Percentiles rank a stretch among this genome's conserved stretches.
phyloP scores from a whole-genome alignment of 1,140 invertebrate genomes.

The Lucilia sericata region DNA sequence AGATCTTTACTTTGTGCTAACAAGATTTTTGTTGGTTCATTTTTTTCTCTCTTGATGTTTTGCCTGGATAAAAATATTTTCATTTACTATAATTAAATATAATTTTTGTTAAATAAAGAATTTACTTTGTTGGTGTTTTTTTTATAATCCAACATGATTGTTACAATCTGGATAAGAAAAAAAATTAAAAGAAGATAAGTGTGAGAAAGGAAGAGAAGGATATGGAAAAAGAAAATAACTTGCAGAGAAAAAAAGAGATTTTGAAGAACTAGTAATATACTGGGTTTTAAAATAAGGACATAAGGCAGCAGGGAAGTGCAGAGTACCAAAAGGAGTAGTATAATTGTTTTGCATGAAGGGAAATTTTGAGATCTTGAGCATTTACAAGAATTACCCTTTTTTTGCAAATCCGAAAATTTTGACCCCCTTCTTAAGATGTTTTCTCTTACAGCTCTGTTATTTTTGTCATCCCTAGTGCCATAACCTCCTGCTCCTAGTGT shows the following conservation, averaged over 20 bases:
- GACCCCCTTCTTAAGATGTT: neutral
- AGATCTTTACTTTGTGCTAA: conserved; percentile 1
- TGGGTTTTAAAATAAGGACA: too few species aligned
- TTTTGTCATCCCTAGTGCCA: neutral
- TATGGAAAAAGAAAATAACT: too few species aligned
- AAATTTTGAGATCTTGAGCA: too few species aligned
- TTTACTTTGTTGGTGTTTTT: conserved; percentile 23
- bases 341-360: too few species aligned
- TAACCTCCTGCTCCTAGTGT: neutral
- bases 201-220: neutral
- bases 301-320: too few species aligned
- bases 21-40: neutral
- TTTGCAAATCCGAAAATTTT: too few species aligned
- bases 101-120: conserved; percentile 27
- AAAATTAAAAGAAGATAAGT: neutral
- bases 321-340: too few species aligned
- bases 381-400: too few species aligned
- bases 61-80: neutral
- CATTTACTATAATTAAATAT: conserved; percentile 25
- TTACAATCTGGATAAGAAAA: neutral
- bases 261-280: too few species aligned
- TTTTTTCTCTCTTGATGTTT: neutral
- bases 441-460: neutral
- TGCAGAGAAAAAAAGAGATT: neutral
- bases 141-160: conserved; percentile 26